These are phyloP conservation scores for Neoseiulus cucumeris DNA, from an alignment of 1,140 invertebrate genomes.

Conservation along the genomic window DNA sequence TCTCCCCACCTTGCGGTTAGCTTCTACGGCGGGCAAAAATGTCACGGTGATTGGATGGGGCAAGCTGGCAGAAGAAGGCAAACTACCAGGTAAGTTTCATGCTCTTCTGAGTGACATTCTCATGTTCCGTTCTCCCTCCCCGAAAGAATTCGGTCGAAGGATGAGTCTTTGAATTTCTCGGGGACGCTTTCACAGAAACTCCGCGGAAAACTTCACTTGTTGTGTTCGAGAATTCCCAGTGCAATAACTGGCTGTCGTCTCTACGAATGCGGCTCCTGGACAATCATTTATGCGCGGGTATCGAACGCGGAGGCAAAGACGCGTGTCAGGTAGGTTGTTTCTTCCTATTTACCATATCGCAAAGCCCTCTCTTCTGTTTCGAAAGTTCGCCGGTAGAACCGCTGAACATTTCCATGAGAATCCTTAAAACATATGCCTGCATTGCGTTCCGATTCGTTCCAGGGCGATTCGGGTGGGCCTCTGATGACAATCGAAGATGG, in stretches of 20 bases:
- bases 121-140: no score
- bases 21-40: conserved; percentile 40
- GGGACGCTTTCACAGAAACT: neutral
- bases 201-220: neutral
- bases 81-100: neutral
- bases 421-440: no score
- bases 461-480: conserved; percentile 38
- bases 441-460: neutral
- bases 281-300: conserved; percentile 53
- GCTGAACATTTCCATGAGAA: no score
- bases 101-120: neutral
- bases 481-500: conserved; percentile 19
- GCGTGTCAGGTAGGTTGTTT: conserved; percentile 39
- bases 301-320: conserved; percentile 45
- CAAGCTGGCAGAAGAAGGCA: conserved; percentile 11
- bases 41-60: conserved; percentile 80
- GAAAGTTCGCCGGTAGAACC: no score
- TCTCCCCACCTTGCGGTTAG: neutral
- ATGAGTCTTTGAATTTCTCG: no score
- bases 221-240: neutral
- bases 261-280: conserved; percentile 29
- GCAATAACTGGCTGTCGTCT: neutral
- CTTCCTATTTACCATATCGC: no score
- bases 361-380: no score
- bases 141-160: no score